Evolutionary conservation across 2,888 invertebrate species (phyloP), one percentile per base, ranked within the genome.

Genomic region (Lapara coniferarum): DNA sequence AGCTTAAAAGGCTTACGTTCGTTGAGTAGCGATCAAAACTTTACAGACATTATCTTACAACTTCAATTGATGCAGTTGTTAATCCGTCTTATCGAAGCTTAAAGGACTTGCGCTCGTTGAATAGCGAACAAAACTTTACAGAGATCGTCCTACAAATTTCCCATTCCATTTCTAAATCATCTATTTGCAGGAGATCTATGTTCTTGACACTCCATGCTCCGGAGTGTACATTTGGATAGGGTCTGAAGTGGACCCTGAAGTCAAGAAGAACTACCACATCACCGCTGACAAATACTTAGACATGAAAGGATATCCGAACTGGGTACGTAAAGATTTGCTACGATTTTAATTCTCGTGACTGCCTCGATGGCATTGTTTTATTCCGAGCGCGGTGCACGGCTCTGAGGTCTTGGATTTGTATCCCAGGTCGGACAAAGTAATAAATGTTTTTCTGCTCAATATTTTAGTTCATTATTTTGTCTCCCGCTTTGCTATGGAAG

Each of bases 141-240:
- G 25, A 25, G 1, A 25, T 25, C 25, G 25, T 25, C 25, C 25
- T 25, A 25, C 25, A 71, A 69, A 30, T 14, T 53, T 4, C 16
- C 13, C 46, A 30, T 8, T 2, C 16, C 16, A 37, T 3, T 37
- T 37, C 37, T 37, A 46, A 52, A 16, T 8, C 3, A 6, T 46
- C 52, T 52, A 13, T 69, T 77, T 75, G 30, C 84, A 96, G 96
- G 97, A 97, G 81, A 96, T 97, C 75, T 98, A 96, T 83, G 95
- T 98, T 70, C 89, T 98, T 85, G 97, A 98, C 78, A 97, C 97
- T 0, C 95, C 95, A 0, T 94, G 94, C 76, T 95, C 97, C 0
- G 97, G 97, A 14, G 95, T 98, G 51, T 98, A 95, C 86, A 96
- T 97, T 2, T 98, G 98, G 98, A 95, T 97, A 57, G 98, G 98